phyloP scores from a whole-genome alignment of 2,113 vertebrate species.

The Archocentrus centrarchus region DNA sequence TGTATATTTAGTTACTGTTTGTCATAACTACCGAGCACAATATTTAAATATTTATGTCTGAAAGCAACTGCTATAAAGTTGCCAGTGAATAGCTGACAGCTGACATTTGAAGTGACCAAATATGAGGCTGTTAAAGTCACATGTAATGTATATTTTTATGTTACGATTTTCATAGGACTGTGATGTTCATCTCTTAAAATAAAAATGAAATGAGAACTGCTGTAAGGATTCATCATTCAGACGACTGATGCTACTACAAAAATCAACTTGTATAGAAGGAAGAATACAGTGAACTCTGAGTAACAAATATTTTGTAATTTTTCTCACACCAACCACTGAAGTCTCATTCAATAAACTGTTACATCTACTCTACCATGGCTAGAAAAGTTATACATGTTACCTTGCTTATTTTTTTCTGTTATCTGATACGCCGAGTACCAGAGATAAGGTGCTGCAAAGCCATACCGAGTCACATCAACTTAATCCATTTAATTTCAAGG shows the following conservation, averaged over 20 bases:
- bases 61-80: slow-evolving; percentile 2
- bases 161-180: not conserved
- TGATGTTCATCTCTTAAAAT: slow-evolving; percentile 6
- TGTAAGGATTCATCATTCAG: not conserved
- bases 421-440: not conserved
- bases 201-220: not conserved
- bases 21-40: not conserved
- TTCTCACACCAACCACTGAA: not conserved
- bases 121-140: slow-evolving; percentile 1
- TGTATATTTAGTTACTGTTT: slow-evolving; percentile 29
- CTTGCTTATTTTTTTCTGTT: not conserved
- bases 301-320: not conserved
- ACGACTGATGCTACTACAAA: not conserved
- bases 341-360: not conserved
- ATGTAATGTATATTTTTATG: slow-evolving; percentile 1
- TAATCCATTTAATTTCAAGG: not conserved
- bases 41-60: slow-evolving; percentile 38
- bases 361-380: not conserved
- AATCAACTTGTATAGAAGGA: not conserved
- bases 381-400: not conserved
- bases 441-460: not conserved
- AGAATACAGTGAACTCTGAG: not conserved
- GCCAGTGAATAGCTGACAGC: not conserved
- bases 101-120: not conserved
- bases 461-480: not conserved